A percentile compares a stretch with the other conserved stretches of the same genome.
phyloP scores from a whole-genome alignment of 2,797 vertebrate genomes.

The Hyperoplus immaculatus region DNA sequence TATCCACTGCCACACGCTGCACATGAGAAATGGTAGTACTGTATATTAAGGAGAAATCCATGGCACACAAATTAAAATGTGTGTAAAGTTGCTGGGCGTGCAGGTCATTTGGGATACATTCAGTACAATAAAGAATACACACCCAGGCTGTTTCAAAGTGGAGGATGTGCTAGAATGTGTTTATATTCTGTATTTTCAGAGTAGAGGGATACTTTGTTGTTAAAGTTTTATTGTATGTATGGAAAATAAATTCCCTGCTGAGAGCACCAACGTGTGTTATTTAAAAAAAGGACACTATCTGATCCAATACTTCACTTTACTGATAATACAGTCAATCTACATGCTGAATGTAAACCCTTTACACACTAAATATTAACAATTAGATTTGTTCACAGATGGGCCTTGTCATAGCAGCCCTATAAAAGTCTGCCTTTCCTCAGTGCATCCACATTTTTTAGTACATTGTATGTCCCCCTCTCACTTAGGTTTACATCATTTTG shows the following conservation, averaged over 20 bases:
- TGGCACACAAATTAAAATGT: slow-evolving; percentile 50
- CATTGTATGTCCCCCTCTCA: neutral
- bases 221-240: slow-evolving; percentile 10
- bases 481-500: neutral
- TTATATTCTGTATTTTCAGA: slow-evolving; percentile 5
- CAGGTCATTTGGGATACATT: slow-evolving; percentile 21
- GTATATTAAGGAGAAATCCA: slow-evolving; percentile 55
- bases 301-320: slow-evolving; percentile 1
- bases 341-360: slow-evolving; percentile 16
- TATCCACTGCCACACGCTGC: slow-evolving; percentile 43
- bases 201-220: neutral
- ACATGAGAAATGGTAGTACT: slow-evolving; percentile 34
- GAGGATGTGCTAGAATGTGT: slow-evolving; percentile 12
- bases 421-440: neutral
- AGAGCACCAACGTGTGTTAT: neutral
- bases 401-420: neutral
- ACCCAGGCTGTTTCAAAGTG: slow-evolving; percentile 21
- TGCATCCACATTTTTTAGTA: neutral
- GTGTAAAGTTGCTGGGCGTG: slow-evolving; percentile 37
- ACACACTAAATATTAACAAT: neutral
- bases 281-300: slow-evolving; percentile 6
- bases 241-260: neutral
- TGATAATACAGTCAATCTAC: slow-evolving; percentile 11
- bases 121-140: neutral
- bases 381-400: neutral